phyloP scores from a whole-genome alignment of 2,113 vertebrate species.

The Monarcha castaneiventris region DNA sequence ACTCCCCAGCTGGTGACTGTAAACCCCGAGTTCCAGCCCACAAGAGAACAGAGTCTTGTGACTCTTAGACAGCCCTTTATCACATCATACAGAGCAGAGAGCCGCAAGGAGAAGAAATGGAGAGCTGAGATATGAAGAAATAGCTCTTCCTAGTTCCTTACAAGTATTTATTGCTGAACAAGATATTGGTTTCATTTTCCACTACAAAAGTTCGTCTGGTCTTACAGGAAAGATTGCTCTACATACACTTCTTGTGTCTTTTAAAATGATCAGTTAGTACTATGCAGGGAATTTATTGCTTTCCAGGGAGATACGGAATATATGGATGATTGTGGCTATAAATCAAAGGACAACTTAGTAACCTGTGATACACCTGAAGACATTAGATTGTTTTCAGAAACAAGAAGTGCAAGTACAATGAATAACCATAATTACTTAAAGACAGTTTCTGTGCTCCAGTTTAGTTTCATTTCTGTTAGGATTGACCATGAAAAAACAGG shows the following conservation, averaged over 20 bases:
- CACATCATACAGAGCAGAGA: not conserved
- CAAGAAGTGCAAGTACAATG: not conserved
- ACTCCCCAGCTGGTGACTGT: not conserved
- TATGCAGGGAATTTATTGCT: not conserved
- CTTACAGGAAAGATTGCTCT: not conserved
- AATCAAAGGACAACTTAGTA: not conserved
- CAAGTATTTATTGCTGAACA: not conserved
- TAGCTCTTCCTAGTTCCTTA: not conserved
- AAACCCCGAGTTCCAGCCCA: not conserved
- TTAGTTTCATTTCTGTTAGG: not conserved
- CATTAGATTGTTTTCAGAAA: not conserved
- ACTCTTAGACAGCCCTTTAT: conserved; percentile 7
- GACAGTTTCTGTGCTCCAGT: not conserved
- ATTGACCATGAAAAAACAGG: not conserved
- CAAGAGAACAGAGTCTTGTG: not conserved
- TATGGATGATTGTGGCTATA: not conserved
- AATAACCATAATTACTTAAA: not conserved
- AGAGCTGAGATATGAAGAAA: not conserved
- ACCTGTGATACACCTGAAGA: not conserved
- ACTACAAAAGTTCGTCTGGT: not conserved
- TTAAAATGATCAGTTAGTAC: not conserved
- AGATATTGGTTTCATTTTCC: not conserved
- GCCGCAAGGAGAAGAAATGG: not conserved
- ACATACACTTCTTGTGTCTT: not conserved
- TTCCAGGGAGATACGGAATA: not conserved